A percentile compares a stretch with the other conserved stretches of the same genome.
Conservation (phyloP, 53 echinoderm and acorn worm genomes). For the Paracentrotus lividus region DNA sequence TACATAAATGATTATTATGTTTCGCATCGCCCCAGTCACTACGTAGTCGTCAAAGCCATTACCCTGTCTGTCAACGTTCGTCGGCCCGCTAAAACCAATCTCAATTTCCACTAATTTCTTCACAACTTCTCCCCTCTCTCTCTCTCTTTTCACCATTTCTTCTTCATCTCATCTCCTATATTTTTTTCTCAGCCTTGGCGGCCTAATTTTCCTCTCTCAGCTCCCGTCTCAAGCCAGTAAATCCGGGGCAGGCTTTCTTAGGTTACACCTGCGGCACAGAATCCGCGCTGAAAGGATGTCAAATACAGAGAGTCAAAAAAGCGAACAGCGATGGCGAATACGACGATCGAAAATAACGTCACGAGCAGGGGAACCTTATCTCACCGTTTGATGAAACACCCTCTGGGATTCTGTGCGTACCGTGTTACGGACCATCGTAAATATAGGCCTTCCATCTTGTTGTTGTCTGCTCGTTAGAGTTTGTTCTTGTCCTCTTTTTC, state of each 20-base stretch:
- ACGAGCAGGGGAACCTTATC: background rate
- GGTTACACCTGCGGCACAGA: constrained; percentile 45
- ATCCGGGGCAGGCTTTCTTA: constrained; percentile 66
- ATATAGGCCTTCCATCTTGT: constrained; percentile 35
- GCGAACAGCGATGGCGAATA: constrained; percentile 58
- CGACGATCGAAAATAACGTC: constrained; percentile 4
- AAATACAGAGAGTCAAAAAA: constrained; percentile 66
- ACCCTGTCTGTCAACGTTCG: constrained; percentile 46
- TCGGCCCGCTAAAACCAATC: constrained; percentile 39
- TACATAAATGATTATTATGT: constrained; percentile 56
- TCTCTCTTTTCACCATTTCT: no score
- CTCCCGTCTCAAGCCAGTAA: constrained; percentile 61
- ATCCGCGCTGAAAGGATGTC: constrained; percentile 69
- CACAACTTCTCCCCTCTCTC: constrained; percentile 41
- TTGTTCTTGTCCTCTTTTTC: background rate
- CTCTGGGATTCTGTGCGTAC: constrained; percentile 47
- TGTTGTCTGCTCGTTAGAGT: background rate
- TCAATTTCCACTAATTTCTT: constrained; percentile 54
- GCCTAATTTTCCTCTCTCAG: constrained; percentile 60
- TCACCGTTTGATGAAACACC: background rate
- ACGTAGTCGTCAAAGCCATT: constrained; percentile 34
- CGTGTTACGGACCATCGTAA: constrained; percentile 24
- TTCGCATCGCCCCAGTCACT: constrained; percentile 55
- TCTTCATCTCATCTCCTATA: background rate
- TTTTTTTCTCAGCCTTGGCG: constrained; percentile 10